Base-by-base conservation (phyloP, 92 coral and sea anemone genomes). In the Isaurus tuberculatus region DNA sequence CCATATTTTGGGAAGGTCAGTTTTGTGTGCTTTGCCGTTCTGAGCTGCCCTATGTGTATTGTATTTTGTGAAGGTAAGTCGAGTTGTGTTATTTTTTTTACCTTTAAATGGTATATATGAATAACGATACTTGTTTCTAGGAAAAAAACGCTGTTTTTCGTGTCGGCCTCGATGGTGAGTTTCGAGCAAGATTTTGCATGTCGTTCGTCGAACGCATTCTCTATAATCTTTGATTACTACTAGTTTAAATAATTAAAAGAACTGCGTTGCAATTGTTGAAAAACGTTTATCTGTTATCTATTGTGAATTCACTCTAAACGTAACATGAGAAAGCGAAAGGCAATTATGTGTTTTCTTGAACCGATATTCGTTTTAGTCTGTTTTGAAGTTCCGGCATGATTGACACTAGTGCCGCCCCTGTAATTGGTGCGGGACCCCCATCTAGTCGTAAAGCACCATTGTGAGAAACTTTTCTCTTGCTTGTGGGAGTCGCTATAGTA, bases 381-480 rank as follows among this genome's bases (percentile, higher is more conserved):
- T 77, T 60, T 16, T 77, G 82, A 34, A 77, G 82, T 36, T 77
- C 82, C 37, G 70, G 70, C 82, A 77, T 77, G 51, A 77, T 2
- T 22, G 82, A 77, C 82, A 57, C 25, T 33, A 77, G 27, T 6
- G 82, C 51, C 0, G 22, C 69, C 37, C 82, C 82, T 6, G 82
- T 58, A 40, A 77, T 67, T 16, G 82, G 69, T 9, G 70, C 70
- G 25, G 82, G 51, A 3, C 82, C 82, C 11, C 82, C 78, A 6
- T 72, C 82, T 4, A 15, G 53, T 60, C 82, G 31, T 10, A 77
- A 8, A 55, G 69, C 70, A 42, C 33, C 70, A 32, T 42, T 30
- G 22, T 14, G 8, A 11, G 82, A 57, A 43, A 36, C 15, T 36
- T 58, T 75, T 20, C 51, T 34, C 11, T 37, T n/a, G 34, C 53